Evolutionary conservation across 2,888 invertebrate genomes (phyloP), one percentile per base, ranked within the genome.

Genomic region (Anodontia alba): DNA sequence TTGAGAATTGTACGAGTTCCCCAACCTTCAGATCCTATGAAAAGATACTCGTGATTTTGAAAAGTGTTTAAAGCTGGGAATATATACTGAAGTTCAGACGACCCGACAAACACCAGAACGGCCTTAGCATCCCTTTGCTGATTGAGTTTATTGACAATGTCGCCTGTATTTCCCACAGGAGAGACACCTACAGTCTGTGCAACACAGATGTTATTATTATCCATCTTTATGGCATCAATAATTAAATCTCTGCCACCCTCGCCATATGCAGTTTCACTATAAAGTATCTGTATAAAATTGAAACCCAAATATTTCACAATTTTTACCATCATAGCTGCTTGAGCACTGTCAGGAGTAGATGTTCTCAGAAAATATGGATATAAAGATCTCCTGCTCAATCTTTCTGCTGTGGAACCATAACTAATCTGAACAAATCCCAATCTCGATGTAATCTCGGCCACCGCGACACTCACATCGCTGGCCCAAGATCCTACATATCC

Each of bases 401-500:
- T 66, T 1, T 78, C 26, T 3, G 87, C 86, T 12, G 89, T 88
- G 12, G 88, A 87, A 2, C 80, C 88, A 42, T 86, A 86, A 31
- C 81, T 83, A 36, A 86, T 77, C 69, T 87, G 87, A 0, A 76
- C 81, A n/a, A 73, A 77, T n/a, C 71, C 36, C 17, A 85, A 66
- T n/a, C 84, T 57, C 15, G 81, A 72, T 1, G 83, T 79, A 10
- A 89, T 76, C 10, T 83, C 68, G 7, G 87, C 80, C 0, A 79
- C 66, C 15, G 84, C 79, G n/a, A 80, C 71, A 57, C 85, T 89
- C 17, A 85, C 76, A 43, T 80, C 81, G 71, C 88, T 88, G 12
- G 81, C 76, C 78, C 83, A 88, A 0, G 81, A 79, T 17, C 84
- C 88, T 20, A 89, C 68, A 57, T 86, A 87, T 1, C 89, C 89